Conservation (phyloP, 2,113 vertebrate species). For the Ceyx cyanopectus region DNA sequence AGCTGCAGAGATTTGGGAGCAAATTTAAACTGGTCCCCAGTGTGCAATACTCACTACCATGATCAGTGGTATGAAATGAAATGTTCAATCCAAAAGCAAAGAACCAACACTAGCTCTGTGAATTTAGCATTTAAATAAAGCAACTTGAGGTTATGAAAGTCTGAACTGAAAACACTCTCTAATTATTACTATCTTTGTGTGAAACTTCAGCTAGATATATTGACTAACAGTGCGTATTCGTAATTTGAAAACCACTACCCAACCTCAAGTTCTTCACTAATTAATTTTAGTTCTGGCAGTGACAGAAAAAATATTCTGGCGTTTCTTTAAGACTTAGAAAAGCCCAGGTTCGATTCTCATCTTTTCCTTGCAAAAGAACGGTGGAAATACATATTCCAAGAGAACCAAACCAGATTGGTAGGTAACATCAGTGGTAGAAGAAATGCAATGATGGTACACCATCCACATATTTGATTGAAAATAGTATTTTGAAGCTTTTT, state of each 20-base stretch:
- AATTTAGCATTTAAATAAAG: slow-evolving; percentile 34
- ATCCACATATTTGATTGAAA: not conserved
- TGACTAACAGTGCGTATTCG: not conserved
- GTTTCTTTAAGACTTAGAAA: not conserved
- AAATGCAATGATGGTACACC: not conserved
- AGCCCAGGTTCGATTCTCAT: not conserved
- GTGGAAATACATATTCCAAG: not conserved
- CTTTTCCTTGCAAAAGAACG: not conserved
- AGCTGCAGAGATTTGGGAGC: not conserved
- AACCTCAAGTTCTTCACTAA: not conserved
- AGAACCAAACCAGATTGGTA: not conserved
- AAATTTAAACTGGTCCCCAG: not conserved
- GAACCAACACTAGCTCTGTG: not conserved
- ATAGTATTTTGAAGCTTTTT: not conserved
- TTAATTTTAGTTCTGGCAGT: not conserved
- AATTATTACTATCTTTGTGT: not conserved
- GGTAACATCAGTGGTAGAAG: not conserved
- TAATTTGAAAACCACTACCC: not conserved
- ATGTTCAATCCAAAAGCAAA: slow-evolving; percentile 3
- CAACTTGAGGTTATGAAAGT: not conserved
- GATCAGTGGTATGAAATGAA: not conserved
- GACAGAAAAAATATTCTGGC: not conserved
- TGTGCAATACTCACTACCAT: not conserved
- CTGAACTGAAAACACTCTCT: not conserved
- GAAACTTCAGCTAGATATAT: not conserved